These are phyloP conservation scores for Phoenoteleia sp. DNA, from an alignment of 2,888 invertebrate genomes.

Conservation along the genomic window DNA sequence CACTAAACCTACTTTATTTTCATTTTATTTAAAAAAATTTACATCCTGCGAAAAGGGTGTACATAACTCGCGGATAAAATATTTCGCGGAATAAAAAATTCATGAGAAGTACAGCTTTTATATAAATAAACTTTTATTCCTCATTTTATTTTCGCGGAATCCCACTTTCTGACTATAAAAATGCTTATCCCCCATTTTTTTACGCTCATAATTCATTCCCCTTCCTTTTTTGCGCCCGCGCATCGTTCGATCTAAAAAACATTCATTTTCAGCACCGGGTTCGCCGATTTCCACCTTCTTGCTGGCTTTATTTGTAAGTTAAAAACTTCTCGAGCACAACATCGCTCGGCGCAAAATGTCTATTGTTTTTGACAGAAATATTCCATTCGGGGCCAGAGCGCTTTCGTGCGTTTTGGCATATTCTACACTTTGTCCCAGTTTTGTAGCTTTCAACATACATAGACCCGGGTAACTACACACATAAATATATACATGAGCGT, in stretches of 20 bases:
- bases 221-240: not conserved
- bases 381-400: constrained; percentile 45
- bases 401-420: constrained; percentile 44
- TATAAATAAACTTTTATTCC: constrained; percentile 43
- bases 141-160: not conserved
- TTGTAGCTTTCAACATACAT: constrained; percentile 55
- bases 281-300: not conserved
- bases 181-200: not conserved
- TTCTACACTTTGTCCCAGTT: constrained; percentile 59
- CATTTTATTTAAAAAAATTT: constrained; percentile 41
- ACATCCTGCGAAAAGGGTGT: not conserved
- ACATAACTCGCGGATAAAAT: constrained; percentile 10
- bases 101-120: not conserved
- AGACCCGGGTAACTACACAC: constrained; percentile 7
- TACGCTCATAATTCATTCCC: constrained; percentile 14
- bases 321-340: constrained; percentile 9
- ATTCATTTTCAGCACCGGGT: not conserved
- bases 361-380: constrained; percentile 66
- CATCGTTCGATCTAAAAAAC: not conserved
- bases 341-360: constrained; percentile 20
- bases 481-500: constrained; percentile 58
- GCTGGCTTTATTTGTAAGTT: not conserved
- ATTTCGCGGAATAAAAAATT: constrained; percentile 5
- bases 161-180: constrained; percentile 5
- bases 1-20: constrained; percentile 22